These are phyloP conservation scores for Chaitophorus viminalis DNA, from an alignment of 2,888 invertebrate genomes.

Conservation along the genomic window DNA sequence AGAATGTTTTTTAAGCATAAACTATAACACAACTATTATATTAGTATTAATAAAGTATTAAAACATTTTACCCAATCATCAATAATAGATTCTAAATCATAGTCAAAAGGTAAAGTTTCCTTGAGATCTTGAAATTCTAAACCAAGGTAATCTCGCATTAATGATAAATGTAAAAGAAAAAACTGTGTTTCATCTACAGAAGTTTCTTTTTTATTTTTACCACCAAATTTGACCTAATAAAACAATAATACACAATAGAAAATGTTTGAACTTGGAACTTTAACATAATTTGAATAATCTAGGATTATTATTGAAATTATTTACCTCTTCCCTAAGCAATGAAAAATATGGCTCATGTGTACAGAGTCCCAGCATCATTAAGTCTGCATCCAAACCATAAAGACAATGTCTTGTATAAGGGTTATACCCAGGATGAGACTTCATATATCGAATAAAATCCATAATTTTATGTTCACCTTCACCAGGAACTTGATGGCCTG, in stretches of 20 bases:
- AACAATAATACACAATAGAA: neutral
- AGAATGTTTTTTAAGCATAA: neutral
- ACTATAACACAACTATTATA: neutral
- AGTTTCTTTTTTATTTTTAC: slow-evolving; percentile 67
- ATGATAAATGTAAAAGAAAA: slow-evolving; percentile 89
- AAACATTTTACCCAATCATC: slow-evolving; percentile 88
- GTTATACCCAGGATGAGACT: slow-evolving; percentile 85
- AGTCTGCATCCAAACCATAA: slow-evolving; percentile 96
- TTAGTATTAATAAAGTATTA: neutral
- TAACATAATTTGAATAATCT: neutral
- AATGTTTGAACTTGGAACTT: slow-evolving; percentile 4
- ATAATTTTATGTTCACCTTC: slow-evolving; percentile 99
- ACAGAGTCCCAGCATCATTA: slow-evolving; percentile 95
- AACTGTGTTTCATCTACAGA: slow-evolving; percentile 92
- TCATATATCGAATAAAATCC: slow-evolving; percentile 94
- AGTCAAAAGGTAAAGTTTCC: slow-evolving; percentile 74
- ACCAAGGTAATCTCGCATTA: slow-evolving; percentile 91
- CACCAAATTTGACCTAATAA: slow-evolving; percentile 78
- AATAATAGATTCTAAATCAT: slow-evolving; percentile 88
- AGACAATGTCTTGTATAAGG: slow-evolving; percentile 94
- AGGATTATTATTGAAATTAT: slow-evolving; percentile 42
- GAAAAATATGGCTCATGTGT: slow-evolving; percentile 97
- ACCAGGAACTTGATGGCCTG: slow-evolving; percentile 93
- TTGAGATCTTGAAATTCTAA: slow-evolving; percentile 85
- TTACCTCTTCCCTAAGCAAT: slow-evolving; percentile 90